Evolutionary conservation across 2,797 vertebrate species (phyloP).

Genomic region (Luscinia megarhynchos): DNA sequence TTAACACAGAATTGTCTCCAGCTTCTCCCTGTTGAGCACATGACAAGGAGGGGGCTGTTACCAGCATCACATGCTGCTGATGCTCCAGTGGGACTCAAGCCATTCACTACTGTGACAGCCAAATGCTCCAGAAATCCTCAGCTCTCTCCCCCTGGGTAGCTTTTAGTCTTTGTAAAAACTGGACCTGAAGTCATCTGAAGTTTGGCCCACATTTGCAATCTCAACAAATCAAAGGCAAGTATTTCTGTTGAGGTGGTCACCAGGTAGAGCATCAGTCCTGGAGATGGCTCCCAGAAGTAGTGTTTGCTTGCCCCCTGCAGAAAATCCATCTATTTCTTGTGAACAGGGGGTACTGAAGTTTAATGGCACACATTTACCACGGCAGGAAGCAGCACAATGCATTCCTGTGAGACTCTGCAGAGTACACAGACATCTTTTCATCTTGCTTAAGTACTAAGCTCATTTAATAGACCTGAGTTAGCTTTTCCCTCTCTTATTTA

Average conservation of each 20-base stretch:
- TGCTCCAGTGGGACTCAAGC: neutral
- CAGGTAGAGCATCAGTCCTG: neutral
- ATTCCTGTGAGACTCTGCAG: neutral
- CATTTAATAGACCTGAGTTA: conserved; percentile 1
- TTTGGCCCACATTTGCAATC: neutral
- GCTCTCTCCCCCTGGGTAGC: neutral
- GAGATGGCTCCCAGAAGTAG: neutral
- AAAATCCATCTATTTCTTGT: neutral
- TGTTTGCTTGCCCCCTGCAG: neutral
- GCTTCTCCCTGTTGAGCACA: neutral
- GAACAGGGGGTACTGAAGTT: neutral
- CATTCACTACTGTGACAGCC: neutral
- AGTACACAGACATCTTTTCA: neutral
- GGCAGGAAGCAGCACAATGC: neutral
- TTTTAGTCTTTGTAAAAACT: neutral
- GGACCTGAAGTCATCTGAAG: neutral
- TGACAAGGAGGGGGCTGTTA: neutral
- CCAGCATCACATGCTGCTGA: neutral
- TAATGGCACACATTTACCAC: neutral
- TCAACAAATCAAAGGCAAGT: neutral
- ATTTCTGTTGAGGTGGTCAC: neutral
- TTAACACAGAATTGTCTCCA: neutral
- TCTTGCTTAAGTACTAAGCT: neutral
- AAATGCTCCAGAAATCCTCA: neutral
- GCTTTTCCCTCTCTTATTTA: neutral